Percentiles rank a stretch among this genome's conserved stretches.
Evolutionary conservation across 1,140 invertebrate genomes (phyloP).

Genomic region (Lethrus apterus): DNA sequence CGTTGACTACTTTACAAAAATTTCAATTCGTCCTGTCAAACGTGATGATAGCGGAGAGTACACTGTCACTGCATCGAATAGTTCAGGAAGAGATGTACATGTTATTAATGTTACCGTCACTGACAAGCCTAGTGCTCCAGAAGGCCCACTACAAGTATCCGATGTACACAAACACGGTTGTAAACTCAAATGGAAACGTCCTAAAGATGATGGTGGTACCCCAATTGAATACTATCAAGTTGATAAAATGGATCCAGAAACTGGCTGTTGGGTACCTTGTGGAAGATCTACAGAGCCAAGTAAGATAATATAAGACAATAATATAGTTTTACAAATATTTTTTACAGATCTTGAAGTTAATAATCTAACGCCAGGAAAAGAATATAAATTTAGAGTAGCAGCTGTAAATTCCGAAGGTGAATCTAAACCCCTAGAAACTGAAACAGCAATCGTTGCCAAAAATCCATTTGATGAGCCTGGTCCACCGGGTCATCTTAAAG

Average conservation of each 20-base stretch:
- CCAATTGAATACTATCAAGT: conserved; percentile 90
- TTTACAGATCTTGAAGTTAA: conserved; percentile 68
- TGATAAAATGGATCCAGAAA: conserved; percentile 89
- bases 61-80: conserved; percentile 76
- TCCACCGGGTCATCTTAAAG: conserved; percentile 81
- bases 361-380: conserved; percentile 80
- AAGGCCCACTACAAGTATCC: conserved; percentile 82
- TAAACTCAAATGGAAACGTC: conserved; percentile 90
- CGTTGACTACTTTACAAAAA: conserved; percentile 80
- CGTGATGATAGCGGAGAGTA: conserved; percentile 83
- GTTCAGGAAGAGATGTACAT: conserved; percentile 80
- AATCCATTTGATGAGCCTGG: conserved; percentile 96
- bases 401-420: conserved; percentile 96
- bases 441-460: conserved; percentile 84
- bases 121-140: conserved; percentile 81
- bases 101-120: conserved; percentile 85
- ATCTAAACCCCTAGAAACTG: conserved; percentile 85
- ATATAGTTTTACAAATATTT: conserved; percentile 6
- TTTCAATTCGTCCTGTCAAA: conserved; percentile 71
- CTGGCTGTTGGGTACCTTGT: conserved; percentile 91
- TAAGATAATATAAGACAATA: conserved; percentile 30
- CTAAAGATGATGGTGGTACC: conserved; percentile 78
- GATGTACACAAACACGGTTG: conserved; percentile 91
- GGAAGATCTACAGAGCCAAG: conserved; percentile 72
- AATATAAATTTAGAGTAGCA: conserved; percentile 91